Evolutionary conservation across 2,113 vertebrate genomes (phyloP), one percentile per base, ranked within the genome.

Genomic region (Saguinus midas): DNA sequence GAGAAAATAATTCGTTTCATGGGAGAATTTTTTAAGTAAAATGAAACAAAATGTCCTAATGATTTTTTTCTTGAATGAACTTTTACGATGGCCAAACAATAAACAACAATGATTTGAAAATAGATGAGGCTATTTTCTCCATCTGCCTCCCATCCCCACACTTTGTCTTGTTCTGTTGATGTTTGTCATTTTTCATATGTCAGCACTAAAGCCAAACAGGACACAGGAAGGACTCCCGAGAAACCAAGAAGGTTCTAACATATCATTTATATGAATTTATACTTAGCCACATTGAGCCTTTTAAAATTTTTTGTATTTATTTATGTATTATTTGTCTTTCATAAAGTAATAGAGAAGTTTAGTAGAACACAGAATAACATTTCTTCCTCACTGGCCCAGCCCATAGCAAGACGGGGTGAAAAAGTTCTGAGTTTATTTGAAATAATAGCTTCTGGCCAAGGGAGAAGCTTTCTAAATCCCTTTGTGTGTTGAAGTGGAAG

Each of bases 21-120:
- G 29, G 48, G 81, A 92, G 35, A 90, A 91, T 70, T 86, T 90
- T 95, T 83, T 9, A 83, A 87, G 32, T 96, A 73, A 87, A 87
- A 40, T 70, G 32, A 88, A 81, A 93, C 16, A 85, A 58, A 83
- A 84, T 82, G 7, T 64, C n/a, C 73, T 18, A 70, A 6, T 86
- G n/a, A 75, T 82, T 55, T 94, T 81, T 52, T 48, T 27, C 20
- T 35, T 87, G 8, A 68, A 68, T 90, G 25, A 2, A 14, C 40
- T 75, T 86, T 81, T 76, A 48, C n/a, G 5, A 81, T 88, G 5
- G 8, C 14, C 43, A n/a, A 35, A 58, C 57, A 64, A 64, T 18
- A 52, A 93, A 85, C 52, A 84, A 50, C 37, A 64, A 91, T 76
- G 13, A 52, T 21, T 83, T 83, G 20, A 72, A 4, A 50, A 45